phyloP scores from a whole-genome alignment of 2,797 vertebrate genomes.

The Poecilia velifera region DNA sequence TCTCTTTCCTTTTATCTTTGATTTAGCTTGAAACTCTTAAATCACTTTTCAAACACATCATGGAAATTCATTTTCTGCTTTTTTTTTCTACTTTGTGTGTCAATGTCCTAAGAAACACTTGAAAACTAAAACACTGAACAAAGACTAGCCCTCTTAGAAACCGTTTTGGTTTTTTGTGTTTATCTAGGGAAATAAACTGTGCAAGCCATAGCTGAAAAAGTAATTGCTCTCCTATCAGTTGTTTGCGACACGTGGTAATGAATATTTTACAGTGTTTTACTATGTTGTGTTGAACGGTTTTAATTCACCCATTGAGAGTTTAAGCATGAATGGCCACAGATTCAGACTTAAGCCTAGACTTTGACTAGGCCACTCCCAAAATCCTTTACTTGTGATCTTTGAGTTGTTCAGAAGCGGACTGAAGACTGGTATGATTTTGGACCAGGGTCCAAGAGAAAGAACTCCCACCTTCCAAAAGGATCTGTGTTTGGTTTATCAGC shows the following conservation, averaged over 20 bases:
- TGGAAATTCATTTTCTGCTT: not conserved
- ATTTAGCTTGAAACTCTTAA: conserved; percentile 3
- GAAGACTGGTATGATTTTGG: not conserved
- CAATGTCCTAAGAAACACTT: not conserved
- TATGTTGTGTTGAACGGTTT: not conserved
- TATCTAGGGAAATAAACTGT: not conserved
- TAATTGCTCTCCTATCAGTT: not conserved
- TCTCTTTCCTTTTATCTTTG: conserved; percentile 2
- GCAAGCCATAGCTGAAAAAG: not conserved
- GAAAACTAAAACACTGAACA: not conserved
- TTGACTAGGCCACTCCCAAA: not conserved
- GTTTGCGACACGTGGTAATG: not conserved
- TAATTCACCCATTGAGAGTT: not conserved
- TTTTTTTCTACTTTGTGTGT: not conserved
- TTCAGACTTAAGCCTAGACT: not conserved
- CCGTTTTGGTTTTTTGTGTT: not conserved
- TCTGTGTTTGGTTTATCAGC: not conserved
- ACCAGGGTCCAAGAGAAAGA: not conserved
- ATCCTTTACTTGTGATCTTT: not conserved
- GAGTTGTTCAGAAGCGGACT: not conserved
- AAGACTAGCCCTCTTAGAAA: not conserved
- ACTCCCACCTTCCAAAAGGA: not conserved
- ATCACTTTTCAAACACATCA: not conserved
- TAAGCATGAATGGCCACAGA: not conserved
- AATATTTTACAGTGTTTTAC: not conserved